Evolutionary conservation across 2,113 vertebrate genomes (phyloP).

Genomic region (Candoia aspera): DNA sequence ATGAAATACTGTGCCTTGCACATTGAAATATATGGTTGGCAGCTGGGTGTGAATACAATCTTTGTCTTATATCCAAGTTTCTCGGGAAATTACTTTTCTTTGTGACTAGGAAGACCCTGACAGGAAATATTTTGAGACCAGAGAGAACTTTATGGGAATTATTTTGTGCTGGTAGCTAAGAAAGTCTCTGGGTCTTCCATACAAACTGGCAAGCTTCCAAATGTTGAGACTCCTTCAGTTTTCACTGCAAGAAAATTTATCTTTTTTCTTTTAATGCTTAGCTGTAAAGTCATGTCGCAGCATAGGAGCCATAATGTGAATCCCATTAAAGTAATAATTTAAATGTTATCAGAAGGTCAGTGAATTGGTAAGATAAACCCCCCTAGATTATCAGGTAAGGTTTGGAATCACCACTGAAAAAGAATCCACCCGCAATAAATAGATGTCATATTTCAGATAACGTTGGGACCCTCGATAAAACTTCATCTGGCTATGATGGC

Average conservation of each 20-base stretch:
- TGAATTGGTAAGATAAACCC: not conserved
- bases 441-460: too few species aligned
- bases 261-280: not conserved
- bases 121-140: not conserved
- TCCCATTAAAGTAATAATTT: not conserved
- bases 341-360: not conserved
- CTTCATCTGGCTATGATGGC: not conserved
- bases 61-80: not conserved
- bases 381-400: not conserved
- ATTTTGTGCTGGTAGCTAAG: not conserved
- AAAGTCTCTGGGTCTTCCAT: not conserved
- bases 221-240: not conserved
- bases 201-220: not conserved
- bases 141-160: not conserved
- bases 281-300: not conserved
- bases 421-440: not conserved
- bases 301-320: not conserved
- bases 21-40: not conserved
- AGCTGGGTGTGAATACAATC: not conserved
- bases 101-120: not conserved
- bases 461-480: not conserved
- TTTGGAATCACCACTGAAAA: not conserved
- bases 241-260: not conserved
- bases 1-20: not conserved
- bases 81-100: not conserved